A percentile compares a stretch with the other conserved stretches of the same genome.
phyloP scores from a whole-genome alignment of 2,113 vertebrate species.

The Gasterosteus aculeatus region DNA sequence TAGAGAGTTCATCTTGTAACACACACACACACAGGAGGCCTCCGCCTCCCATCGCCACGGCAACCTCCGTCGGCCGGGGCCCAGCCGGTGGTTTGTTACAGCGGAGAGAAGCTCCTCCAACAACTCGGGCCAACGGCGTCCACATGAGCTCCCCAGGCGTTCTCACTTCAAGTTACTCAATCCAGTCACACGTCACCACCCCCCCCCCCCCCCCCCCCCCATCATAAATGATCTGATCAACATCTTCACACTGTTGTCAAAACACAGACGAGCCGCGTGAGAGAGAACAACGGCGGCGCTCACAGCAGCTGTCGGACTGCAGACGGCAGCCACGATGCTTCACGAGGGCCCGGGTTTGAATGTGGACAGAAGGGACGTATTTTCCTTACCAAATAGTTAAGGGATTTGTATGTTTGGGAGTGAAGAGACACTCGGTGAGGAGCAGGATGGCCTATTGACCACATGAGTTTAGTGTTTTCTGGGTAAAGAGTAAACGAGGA shows the following conservation, averaged over 20 bases:
- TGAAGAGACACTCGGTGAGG: no score
- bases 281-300: not conserved
- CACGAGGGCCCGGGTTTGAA: not conserved
- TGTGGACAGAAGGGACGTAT: not conserved
- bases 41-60: conserved; percentile 43
- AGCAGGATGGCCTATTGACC: no score
- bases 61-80: conserved; percentile 19
- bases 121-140: not conserved
- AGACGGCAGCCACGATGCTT: not conserved
- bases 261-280: conserved; percentile 8
- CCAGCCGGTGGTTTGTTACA: conserved; percentile 29
- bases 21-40: conserved; percentile 1
- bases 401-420: not conserved
- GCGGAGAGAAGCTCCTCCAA: conserved; percentile 22
- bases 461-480: no score
- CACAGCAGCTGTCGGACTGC: not conserved
- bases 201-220: no score
- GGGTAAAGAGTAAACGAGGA: not conserved
- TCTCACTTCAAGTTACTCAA: not conserved
- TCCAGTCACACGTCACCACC: not conserved
- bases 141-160: not conserved
- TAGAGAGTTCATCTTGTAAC: not conserved
- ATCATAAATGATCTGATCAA: not conserved
- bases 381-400: not conserved
- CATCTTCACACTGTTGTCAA: conserved; percentile 8